Conservation (phyloP, 2,888 invertebrate species). For the Noctua fimbriata region DNA sequence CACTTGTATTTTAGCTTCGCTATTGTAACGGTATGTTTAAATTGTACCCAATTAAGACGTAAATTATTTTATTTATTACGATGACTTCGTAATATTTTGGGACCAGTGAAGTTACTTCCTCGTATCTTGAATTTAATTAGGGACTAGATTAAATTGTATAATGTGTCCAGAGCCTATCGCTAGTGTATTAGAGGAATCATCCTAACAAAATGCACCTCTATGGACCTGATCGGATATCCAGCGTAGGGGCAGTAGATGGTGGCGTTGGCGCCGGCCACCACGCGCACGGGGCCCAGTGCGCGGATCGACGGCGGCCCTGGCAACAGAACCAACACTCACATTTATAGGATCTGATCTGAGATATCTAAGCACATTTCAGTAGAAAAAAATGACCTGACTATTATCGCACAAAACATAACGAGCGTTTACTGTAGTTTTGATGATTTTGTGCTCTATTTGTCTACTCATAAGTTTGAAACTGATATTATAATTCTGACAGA, state of each 20-base stretch:
- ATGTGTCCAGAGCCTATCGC: constrained; percentile 25
- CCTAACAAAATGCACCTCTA: constrained; percentile 87
- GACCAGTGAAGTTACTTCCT: constrained; percentile 9
- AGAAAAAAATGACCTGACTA: no score
- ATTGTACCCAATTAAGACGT: neutral
- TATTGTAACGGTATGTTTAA: neutral
- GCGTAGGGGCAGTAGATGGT: constrained; percentile 95
- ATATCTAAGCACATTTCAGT: no score
- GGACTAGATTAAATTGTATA: constrained; percentile 4
- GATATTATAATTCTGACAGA: no score
- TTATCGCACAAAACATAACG: no score
- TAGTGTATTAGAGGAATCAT: constrained; percentile 77
- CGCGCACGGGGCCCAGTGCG: constrained; percentile 92
- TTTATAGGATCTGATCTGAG: neutral
- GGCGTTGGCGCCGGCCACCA: constrained; percentile 94
- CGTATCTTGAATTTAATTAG: constrained; percentile 1
- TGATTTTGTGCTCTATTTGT: no score
- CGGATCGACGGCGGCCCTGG: constrained; percentile 93
- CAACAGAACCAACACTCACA: neutral
- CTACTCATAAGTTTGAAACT: no score
- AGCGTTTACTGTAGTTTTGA: no score
- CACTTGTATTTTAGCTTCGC: neutral
- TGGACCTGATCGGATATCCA: constrained; percentile 94
- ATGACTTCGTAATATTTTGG: neutral
- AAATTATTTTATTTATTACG: neutral